Base-by-base conservation (phyloP, 2,888 invertebrate genomes). In the Troilus luridus region DNA sequence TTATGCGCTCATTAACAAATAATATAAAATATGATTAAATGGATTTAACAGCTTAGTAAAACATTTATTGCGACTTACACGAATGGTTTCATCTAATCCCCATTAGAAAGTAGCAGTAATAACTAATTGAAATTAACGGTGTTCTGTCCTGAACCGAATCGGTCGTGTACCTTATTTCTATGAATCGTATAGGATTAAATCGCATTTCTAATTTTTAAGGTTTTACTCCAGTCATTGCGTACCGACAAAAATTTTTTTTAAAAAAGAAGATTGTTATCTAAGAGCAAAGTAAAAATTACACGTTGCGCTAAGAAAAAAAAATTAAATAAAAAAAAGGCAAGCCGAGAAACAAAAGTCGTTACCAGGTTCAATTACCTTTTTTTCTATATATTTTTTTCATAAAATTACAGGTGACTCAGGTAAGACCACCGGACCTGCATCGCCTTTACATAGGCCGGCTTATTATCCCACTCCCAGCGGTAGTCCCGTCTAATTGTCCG, bases 351-450 rank as follows among this genome's bases (percentile, higher is more conserved):
- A 56, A 85, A 54, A 85, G 85, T 85, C 54, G 85, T 85, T 85
- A 85, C 85, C 11, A 17, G 6, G n/a, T 11, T 54, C 85, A 85
- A 85, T 85, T 56, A 41, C 54, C n/a, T 81, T 81, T 81, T 81
- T 81, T 54, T 81, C 21, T 41, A 21, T 19, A 56, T 54, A 54
- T 56, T 85, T 54, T 54, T 85, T 85, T 58, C 11, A 21, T 85
- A 14, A 85, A 85, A 85, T 85, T 85, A 85, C 21, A 56, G 56
- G n/a, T 56, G 56, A 58, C 85, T 85, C 85, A 85, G 85, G 85
- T 85, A 85, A 85, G 85, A 85, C 56, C 21, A 85, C 54, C 54
- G 56, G 56, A 85, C 85, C 85, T 56, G 14, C 27, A 72, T 81
- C 81, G 56, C 54, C 81, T 54, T 41, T 56, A 85, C 85, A 54